These are phyloP conservation scores for Morus bassanus DNA, from an alignment of 2,797 vertebrate species.

Conservation along the genomic window DNA sequence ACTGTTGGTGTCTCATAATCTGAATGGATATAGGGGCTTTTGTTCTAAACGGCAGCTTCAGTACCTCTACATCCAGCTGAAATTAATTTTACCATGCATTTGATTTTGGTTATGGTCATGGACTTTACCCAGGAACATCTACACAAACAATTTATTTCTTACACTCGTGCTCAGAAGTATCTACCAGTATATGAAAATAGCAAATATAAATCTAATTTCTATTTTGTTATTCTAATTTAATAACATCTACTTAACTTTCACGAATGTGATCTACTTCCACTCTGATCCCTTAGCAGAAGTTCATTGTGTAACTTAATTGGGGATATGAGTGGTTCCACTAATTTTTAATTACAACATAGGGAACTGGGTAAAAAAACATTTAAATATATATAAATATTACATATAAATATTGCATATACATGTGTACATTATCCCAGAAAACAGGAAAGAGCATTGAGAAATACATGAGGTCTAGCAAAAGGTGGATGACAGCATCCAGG, in stretches of 20 bases:
- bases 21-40: not conserved
- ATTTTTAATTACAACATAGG: not conserved
- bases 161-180: not conserved
- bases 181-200: not conserved
- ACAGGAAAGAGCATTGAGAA: not conserved
- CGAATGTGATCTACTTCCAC: not conserved
- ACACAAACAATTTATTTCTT: not conserved
- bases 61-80: not conserved
- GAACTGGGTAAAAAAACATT: not conserved
- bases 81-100: not conserved
- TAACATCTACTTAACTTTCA: not conserved
- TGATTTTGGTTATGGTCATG: not conserved
- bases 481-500: not conserved
- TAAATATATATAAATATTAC: not conserved
- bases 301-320: not conserved
- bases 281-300: not conserved
- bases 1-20: not conserved
- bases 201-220: not conserved
- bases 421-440: not conserved
- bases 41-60: not conserved
- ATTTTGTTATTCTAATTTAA: not conserved
- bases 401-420: not conserved
- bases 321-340: not conserved
- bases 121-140: not conserved
- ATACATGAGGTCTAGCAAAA: not conserved